Conservation (phyloP, 2,888 invertebrate species). For the Eristalis intricaria region DNA sequence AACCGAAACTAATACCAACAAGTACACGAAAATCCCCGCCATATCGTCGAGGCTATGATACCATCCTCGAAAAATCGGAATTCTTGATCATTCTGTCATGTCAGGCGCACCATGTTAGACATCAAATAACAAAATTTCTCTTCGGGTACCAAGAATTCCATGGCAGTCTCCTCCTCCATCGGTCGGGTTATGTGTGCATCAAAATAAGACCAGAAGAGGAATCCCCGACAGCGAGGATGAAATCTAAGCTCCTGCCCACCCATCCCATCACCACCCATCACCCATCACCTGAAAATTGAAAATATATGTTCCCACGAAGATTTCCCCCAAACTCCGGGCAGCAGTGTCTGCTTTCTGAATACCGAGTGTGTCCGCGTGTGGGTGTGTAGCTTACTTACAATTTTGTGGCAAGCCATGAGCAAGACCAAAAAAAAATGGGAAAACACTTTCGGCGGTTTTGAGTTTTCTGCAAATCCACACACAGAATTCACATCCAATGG, state of each 20-base stretch:
- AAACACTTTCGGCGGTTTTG: constrained; percentile 63
- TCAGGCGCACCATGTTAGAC: constrained; percentile 41
- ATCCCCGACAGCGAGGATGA: constrained; percentile 50
- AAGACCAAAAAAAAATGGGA: constrained; percentile 2
- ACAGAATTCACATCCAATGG: constrained; percentile 50
- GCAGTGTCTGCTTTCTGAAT: constrained; percentile 35
- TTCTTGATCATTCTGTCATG: constrained; percentile 53
- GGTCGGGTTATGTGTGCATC: constrained; percentile 46
- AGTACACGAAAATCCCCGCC: neutral
- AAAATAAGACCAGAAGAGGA: neutral
- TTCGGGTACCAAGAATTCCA: constrained; percentile 22
- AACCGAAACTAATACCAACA: neutral
- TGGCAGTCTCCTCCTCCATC: neutral
- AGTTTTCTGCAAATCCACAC: constrained; percentile 65
- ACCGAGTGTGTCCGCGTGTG: constrained; percentile 16
- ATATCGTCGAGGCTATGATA: constrained; percentile 2
- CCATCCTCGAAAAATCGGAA: neutral
- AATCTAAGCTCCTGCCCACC: constrained; percentile 50
- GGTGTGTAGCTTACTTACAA: constrained; percentile 52
- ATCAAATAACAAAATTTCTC: constrained; percentile 40
- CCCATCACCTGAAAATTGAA: constrained; percentile 60
- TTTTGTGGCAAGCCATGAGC: constrained; percentile 57
- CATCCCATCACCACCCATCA: constrained; percentile 37
- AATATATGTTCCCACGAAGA: constrained; percentile 70
- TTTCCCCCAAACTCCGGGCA: constrained; percentile 29